Base-by-base conservation (phyloP, 2,888 invertebrate species). In the Nemotelus pantherinus region DNA sequence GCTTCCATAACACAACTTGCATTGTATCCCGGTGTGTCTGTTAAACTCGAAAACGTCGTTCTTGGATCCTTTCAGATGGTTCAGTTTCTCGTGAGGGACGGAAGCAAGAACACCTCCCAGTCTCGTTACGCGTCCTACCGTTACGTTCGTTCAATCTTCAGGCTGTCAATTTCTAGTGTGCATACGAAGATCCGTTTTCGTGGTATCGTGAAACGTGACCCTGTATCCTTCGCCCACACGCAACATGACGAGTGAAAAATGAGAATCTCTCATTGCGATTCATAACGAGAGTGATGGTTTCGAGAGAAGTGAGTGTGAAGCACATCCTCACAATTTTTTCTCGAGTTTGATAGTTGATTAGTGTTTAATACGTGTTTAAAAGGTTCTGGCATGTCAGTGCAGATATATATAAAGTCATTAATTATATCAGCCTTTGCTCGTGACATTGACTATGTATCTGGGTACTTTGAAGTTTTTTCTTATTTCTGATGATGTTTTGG, bases 71-170 rank as follows among this genome's bases (percentile, higher is more conserved):
- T 72, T 10, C 47, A 6, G 3, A 9, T n/a, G 10, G 64, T 76
- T 79, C 77, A 79, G 79, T 79, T 77, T 79, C 76, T 79, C 76
- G 76, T 76, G 47, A 71, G 71, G 72, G 63, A 77, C 76, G 76
- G 50, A 76, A 79, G 72, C 76, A 76, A 60, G 60, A 77, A 77
- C 77, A 79, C 64, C 77, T 45, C 58, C 57, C 50, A 58, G 10
- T 45, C 6, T 44, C 5, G 2, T 47, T 25, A 25, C 41, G 65
- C 53, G 25, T 55, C 39, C 53, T 45, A 53, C 53, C 50, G 70
- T 55, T 41, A 43, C 65, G 65, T 7, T 65, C 65, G 65, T 9
- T 58, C 10, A 4, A 10, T 45, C 7, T 53, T 53, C n/a, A 43
- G 41, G 48, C 65, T 41, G 39, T 47, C 45, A 9, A 25, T 41